Percentiles rank a stretch among this genome's conserved stretches.
Conservation (phyloP, 1,140 invertebrate genomes). For the Penaeus vannamei region DNA sequence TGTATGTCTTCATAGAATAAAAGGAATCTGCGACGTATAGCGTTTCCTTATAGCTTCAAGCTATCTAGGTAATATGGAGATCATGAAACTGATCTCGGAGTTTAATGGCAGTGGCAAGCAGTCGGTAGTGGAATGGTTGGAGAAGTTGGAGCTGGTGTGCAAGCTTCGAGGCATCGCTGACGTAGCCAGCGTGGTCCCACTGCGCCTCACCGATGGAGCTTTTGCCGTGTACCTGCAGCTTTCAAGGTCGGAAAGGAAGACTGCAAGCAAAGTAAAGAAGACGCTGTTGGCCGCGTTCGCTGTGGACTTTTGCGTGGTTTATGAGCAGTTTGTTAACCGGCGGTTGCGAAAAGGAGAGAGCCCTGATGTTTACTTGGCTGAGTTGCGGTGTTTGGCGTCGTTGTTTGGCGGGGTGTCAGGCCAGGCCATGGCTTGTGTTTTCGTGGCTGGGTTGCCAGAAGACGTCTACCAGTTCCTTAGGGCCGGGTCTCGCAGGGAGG, state of each 20-base stretch:
- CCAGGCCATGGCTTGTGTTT: conserved; percentile 38
- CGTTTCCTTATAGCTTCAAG: too few species aligned
- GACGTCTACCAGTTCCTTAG: conserved; percentile 23
- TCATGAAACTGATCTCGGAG: conserved; percentile 41
- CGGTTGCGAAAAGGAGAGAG: conserved; percentile 23
- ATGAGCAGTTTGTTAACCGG: conserved; percentile 25
- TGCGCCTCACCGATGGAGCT: conserved; percentile 17
- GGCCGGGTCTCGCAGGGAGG: conserved; percentile 49
- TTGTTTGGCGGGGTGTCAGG: conserved; percentile 48
- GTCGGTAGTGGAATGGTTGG: conserved; percentile 18
- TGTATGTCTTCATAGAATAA: too few species aligned
- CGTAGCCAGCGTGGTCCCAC: conserved; percentile 26
- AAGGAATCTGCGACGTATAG: too few species aligned
- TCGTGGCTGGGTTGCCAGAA: conserved; percentile 73
- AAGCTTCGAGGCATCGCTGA: neutral
- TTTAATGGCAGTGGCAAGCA: conserved; percentile 7
- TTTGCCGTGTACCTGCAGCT: conserved; percentile 36
- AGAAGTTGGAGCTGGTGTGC: too few species aligned
- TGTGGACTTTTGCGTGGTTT: conserved; percentile 21
- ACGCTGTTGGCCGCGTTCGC: conserved; percentile 1
- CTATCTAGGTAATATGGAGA: too few species aligned
- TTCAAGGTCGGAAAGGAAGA: neutral
- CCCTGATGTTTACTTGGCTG: conserved; percentile 56
- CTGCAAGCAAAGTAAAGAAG: conserved; percentile 27
- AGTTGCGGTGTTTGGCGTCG: conserved; percentile 40